phyloP scores from a whole-genome alignment of 2,113 vertebrate genomes.

The Saguinus imperator region DNA sequence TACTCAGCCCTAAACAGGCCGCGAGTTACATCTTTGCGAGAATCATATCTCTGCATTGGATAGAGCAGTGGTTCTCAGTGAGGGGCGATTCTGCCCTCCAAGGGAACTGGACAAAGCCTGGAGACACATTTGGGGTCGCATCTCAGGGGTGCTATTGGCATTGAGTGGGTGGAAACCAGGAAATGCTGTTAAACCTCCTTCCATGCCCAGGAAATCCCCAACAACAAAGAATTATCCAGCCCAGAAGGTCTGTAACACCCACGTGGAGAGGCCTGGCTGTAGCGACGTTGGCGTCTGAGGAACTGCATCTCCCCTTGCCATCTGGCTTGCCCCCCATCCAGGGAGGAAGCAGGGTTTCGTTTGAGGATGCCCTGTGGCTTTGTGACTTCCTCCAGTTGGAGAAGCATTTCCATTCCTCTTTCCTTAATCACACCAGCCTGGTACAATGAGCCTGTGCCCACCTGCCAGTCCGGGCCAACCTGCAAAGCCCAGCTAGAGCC shows the following conservation, averaged over 20 bases:
- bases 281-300: accelerated
- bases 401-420: neutral
- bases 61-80: neutral
- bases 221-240: neutral
- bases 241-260: accelerated
- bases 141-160: neutral
- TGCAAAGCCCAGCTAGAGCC: neutral
- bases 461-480: neutral
- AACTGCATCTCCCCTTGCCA: neutral
- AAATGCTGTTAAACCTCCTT: too few relatives aligned
- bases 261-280: accelerated
- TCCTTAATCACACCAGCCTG: neutral
- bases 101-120: too few relatives aligned
- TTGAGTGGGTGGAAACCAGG: neutral
- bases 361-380: neutral
- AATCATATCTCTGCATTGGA: neutral
- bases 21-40: neutral
- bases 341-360: neutral
- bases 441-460: neutral
- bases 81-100: neutral
- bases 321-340: too few relatives aligned
- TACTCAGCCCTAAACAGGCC: accelerated
- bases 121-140: neutral
- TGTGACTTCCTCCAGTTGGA: neutral
- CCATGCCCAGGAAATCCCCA: neutral